Base-by-base conservation (phyloP, 2,888 invertebrate species). In the Oscheius sp. region DNA sequence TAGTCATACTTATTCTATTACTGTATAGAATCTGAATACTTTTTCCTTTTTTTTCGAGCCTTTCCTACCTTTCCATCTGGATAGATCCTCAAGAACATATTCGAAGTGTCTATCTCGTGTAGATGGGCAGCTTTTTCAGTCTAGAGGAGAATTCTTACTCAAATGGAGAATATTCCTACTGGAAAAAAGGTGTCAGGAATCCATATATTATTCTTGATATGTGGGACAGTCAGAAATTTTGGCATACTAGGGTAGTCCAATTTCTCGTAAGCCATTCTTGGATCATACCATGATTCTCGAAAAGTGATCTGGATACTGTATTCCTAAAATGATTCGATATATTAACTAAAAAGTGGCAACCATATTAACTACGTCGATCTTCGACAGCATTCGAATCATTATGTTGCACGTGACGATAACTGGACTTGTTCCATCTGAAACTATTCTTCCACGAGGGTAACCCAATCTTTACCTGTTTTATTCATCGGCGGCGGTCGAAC, bases 331-430 rank as follows among this genome's bases (percentile, higher is more conserved):
- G 26, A 12, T 17, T 6, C 22, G n/a, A 38, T 14, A 38, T n/a
- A 6, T 28, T 22, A 30, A 26, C 2, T n/a, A 36, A 5, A 2
- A 57, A 24, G 2, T n/a, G 22, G 41, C 0, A 92, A 95, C 95
- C 95, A 95, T 95, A 90, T 94, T 94, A 90, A 93, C 94, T 91
- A 95, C 95, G 91, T 94, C 95, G 90, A 95, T 95, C 88, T 94
- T 94, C 88, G 93, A 93, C 88, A 95, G 94, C 92, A 93, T 94
- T 91, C 95, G 91, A 89, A 95, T 93, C 92, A 94, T 94, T 90
- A 94, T 92, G 92, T 95, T 95, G 89, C 95, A 93, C 90, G 91
- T 92, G 89, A 95, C 95, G 90, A 94, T 91, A 88, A 95, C 94
- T 88, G 95, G 94, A 88, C 94, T 94, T 92, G 41, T 45, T 12